Conservation (phyloP, 2,888 invertebrate genomes). For the Synanthedon vespiformis region DNA sequence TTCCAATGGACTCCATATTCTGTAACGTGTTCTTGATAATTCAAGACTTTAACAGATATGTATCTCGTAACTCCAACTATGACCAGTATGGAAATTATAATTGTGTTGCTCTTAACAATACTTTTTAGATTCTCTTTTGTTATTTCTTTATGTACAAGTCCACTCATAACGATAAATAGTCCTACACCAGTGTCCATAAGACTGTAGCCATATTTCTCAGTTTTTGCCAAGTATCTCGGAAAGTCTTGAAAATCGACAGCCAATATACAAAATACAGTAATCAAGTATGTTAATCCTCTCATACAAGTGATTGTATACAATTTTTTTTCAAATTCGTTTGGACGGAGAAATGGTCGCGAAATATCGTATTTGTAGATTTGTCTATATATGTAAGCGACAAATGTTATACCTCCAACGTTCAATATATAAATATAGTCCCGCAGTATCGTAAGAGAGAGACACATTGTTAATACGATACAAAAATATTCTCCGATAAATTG, state of each 20-base stretch:
- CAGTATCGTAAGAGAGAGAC: slow-evolving; percentile 2
- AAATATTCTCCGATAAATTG: background rate
- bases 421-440: slow-evolving; percentile 1
- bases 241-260: slow-evolving; percentile 94
- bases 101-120: slow-evolving; percentile 40
- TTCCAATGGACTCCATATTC: slow-evolving; percentile 99
- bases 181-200: slow-evolving; percentile 98
- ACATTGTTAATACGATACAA: slow-evolving; percentile 2
- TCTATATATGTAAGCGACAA: background rate
- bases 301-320: slow-evolving; percentile 73
- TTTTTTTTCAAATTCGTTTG: slow-evolving; percentile 20
- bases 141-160: slow-evolving; percentile 73
- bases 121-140: slow-evolving; percentile 25
- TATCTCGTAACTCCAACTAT: slow-evolving; percentile 75
- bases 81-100: slow-evolving; percentile 43
- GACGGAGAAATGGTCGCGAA: slow-evolving; percentile 11
- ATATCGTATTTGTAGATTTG: slow-evolving; percentile 5
- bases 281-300: slow-evolving; percentile 77
- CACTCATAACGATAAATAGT: slow-evolving; percentile 85
- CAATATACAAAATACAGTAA: slow-evolving; percentile 85
- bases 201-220: slow-evolving; percentile 85
- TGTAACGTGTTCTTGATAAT: slow-evolving; percentile 88
- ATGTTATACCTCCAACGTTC: background rate
- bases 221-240: slow-evolving; percentile 89
- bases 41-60: slow-evolving; percentile 70